Percentiles rank a stretch among this genome's conserved stretches.
These are phyloP conservation scores for Oscarella lobularis DNA, from an alignment of 37 sponge, comb jelly and placozoan genomes.

Conservation along the genomic window DNA sequence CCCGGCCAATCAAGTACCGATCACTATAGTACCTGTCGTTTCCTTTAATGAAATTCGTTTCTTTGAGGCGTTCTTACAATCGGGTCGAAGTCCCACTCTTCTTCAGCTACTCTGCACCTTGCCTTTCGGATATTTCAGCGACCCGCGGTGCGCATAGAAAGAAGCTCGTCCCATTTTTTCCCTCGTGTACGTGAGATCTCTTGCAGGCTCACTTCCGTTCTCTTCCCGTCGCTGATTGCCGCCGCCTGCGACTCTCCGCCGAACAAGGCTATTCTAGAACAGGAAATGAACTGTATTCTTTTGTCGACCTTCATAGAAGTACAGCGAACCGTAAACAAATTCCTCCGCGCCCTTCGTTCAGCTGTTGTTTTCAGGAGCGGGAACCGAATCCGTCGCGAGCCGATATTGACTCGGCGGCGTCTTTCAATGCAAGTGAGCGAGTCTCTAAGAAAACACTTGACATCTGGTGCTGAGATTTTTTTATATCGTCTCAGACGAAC, in stretches of 20 bases:
- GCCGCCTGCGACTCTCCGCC: slow-evolving; percentile 42
- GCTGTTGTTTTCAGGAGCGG: no score
- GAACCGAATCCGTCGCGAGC: no score
- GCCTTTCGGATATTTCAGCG: slow-evolving; percentile 84
- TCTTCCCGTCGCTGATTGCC: slow-evolving; percentile 72
- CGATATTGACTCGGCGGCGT: no score
- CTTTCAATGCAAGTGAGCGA: no score
- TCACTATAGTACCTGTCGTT: no score
- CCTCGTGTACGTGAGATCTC: no score
- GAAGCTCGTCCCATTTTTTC: no score
- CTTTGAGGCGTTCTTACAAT: slow-evolving; percentile 51
- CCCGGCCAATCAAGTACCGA: slow-evolving; percentile 58
- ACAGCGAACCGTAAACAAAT: no score
- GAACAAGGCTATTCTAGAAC: slow-evolving; percentile 48
- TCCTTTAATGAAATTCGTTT: background rate
- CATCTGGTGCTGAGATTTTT: no score
- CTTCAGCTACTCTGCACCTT: slow-evolving; percentile 70
- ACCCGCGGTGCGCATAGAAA: slow-evolving; percentile 61
- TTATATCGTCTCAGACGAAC: no score
- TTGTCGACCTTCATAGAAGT: slow-evolving; percentile 38
- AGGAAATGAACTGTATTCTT: slow-evolving; percentile 61
- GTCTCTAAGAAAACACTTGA: no score
- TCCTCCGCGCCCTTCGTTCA: no score
- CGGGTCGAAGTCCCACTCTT: slow-evolving; percentile 78
- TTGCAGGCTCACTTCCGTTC: slow-evolving; percentile 32